phyloP scores from a whole-genome alignment of 2,113 vertebrate genomes.

The Lichenostomus cassidix region DNA sequence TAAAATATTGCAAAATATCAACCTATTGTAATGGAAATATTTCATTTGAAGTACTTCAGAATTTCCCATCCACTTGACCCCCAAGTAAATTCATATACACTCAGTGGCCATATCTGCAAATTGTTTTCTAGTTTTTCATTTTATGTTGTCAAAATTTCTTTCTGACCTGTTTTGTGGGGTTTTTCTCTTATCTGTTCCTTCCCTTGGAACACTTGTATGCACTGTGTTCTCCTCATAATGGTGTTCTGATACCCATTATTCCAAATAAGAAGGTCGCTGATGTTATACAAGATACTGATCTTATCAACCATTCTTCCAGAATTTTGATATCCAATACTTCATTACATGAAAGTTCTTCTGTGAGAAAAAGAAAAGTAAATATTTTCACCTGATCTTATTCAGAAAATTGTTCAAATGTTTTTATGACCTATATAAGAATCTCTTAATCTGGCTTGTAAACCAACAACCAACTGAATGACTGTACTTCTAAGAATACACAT shows the following conservation, averaged over 20 bases:
- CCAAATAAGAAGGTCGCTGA: background rate
- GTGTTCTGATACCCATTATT: background rate
- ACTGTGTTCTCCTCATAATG: background rate
- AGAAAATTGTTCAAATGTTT: background rate
- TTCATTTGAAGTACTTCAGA: background rate
- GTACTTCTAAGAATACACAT: background rate
- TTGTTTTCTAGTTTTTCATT: background rate
- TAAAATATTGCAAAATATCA: background rate
- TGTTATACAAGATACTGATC: too few relatives aligned
- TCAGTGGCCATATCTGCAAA: background rate
- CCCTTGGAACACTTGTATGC: background rate
- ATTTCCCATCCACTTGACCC: fast-evolving
- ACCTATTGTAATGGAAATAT: background rate
- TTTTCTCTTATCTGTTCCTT: background rate
- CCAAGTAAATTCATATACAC: background rate
- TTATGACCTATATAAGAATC: background rate
- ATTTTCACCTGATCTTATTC: background rate
- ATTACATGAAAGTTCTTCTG: background rate
- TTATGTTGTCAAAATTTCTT: background rate
- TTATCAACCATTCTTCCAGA: background rate
- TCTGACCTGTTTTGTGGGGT: background rate
- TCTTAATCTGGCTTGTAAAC: background rate
- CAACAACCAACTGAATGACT: background rate
- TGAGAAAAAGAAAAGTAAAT: background rate
- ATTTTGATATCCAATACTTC: background rate